Conservation (phyloP, 1,140 invertebrate genomes). For the Brevipalpus yothersi region DNA sequence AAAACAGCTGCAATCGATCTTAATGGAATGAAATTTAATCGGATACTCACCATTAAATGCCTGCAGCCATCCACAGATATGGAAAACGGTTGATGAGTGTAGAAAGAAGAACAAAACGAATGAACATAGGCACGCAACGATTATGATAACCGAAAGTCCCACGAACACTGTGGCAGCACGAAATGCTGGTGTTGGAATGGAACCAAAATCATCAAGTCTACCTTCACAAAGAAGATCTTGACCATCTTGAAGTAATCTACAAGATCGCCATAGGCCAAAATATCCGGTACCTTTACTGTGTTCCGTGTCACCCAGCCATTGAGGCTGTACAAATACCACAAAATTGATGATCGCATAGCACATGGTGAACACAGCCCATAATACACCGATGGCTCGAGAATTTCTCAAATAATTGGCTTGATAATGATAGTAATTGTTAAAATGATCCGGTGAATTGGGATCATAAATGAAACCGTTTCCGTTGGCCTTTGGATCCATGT, state of each 20-base stretch:
- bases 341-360: slow-evolving; percentile 86
- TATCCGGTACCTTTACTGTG: slow-evolving; percentile 61
- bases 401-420: slow-evolving; percentile 80
- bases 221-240: slow-evolving; percentile 41
- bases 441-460: not conserved
- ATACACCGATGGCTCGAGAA: slow-evolving; percentile 77
- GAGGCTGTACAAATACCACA: slow-evolving; percentile 80
- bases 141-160: slow-evolving; percentile 54
- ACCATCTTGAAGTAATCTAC: slow-evolving; percentile 26
- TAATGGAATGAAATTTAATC: not conserved
- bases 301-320: slow-evolving; percentile 57
- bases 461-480: not conserved
- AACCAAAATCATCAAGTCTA: slow-evolving; percentile 51
- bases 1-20: too few species aligned
- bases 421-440: slow-evolving; percentile 22
- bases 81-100: slow-evolving; percentile 72
- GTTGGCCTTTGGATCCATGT: not conserved
- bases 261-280: slow-evolving; percentile 72
- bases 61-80: slow-evolving; percentile 79
- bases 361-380: slow-evolving; percentile 85
- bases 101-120: slow-evolving; percentile 84
- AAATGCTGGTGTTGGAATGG: slow-evolving; percentile 52
- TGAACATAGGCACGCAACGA: slow-evolving; percentile 54
- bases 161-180: slow-evolving; percentile 57
- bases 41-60: slow-evolving; percentile 55